Evolutionary conservation across 2,113 vertebrate genomes (phyloP), one percentile per base, ranked within the genome.

Genomic region (Pseudois nayaur): DNA sequence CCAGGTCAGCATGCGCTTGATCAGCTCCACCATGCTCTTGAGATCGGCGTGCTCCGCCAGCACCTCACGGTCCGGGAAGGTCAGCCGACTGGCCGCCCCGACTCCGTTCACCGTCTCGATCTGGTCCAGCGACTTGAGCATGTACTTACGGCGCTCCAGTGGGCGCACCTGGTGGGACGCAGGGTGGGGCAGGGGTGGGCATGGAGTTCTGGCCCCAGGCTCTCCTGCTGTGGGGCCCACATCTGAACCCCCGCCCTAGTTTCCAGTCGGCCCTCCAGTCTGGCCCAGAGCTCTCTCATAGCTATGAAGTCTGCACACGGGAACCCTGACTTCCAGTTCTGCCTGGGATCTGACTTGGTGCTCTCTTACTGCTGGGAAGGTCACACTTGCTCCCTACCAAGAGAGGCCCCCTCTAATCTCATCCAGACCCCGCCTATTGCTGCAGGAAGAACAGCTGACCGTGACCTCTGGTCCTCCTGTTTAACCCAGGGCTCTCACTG

Each of bases 1-100:
- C 98, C 99, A 98, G 0, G 99, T 99, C 45, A 99, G 97, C 98
- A 99, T 99, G 91, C 97, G 98, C 91, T 99, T 99, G 59, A 99
- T 94, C 36, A 99, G 96, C 76, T 99, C 98, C 95, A 99, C 99
- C 99, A 99, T 99, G 96, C 95, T 98, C 25, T 87, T 82, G 52
- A 98, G 97, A 96, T 99, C 99, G 0, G 97, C 96, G 1, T 54
- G 94, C 45, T 98, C 98, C 0, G 98, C 99, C 87, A 98, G 60
- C 0, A 55, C 95, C 92, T 99, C 98, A 0, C 74, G 86, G 31
- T 98, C 88, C 0, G 94, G 74, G 36, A 98, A 96, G 50, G 87
- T 64, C 52, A 76, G 71, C 0, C 79, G 94, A 6, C 43, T 36
- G 3, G 91, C 9, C 0, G 59, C 88, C 21, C 92, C 94, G 0